Evolutionary conservation across 2,888 invertebrate species (phyloP), one percentile per base, ranked within the genome.

Genomic region (Epinotia demarniana): DNA sequence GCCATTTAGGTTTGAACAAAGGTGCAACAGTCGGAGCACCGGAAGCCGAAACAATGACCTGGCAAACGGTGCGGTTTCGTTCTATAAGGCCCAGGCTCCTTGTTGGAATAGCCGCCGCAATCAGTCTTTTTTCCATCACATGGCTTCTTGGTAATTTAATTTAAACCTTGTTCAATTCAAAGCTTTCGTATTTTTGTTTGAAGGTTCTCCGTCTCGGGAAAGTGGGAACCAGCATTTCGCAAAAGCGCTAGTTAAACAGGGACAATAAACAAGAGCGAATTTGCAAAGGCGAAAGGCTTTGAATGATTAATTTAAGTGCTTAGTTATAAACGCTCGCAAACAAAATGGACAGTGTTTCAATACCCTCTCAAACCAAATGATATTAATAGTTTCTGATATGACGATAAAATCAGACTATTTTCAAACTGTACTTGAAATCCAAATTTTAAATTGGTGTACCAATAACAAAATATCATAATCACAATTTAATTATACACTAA

Each of bases 1-100:
- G 43, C 19, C 58, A 33, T 46, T 69, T 46, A 43, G 23, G 23
- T 62, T 62, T 71, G 53, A 61, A 71, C 62, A 62, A 72, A 39
- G 53, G 72, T 43, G 72, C 55, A 72, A 67, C 64, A 66, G 43
- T 66, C 68, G 57, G 43, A 18, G 62, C 57, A 77, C 84, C 86
- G 89, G 89, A 89, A 87, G 84, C 85, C 80, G 81, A 82, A 83
- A 85, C 86, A 87, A 87, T 84, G 81, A 82, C 78, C 77, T 78
- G 83, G 76, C 78, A 78, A 80, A 81, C 84, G 80, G 79, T 82
- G 83, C 81, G 73, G 80, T 79, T 78, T 75, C 79, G 77, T 80
- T 39, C 77, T 78, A 77, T 78, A 85, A 85, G 89, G 89, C 87
- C 85, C 74, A 69, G 33, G 16, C 57, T 80, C 84, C 85, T 78